Evolutionary conservation across 1,140 invertebrate species (phyloP).

Genomic region (Odontomachus brunneus): DNA sequence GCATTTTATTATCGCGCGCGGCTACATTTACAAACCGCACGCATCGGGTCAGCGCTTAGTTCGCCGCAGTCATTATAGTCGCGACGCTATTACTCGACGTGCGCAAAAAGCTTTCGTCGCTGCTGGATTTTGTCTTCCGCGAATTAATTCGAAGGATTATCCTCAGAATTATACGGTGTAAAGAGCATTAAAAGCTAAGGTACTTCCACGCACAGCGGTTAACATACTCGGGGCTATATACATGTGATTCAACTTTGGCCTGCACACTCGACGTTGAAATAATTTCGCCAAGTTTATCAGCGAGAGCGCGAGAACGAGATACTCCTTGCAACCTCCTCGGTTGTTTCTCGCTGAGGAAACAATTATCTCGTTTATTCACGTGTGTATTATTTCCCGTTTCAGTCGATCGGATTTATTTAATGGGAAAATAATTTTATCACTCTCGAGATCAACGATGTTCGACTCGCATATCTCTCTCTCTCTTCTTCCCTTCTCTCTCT

Average conservation of each 20-base stretch:
- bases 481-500: background rate
- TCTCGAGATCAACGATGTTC: background rate
- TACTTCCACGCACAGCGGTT: background rate
- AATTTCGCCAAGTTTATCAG: conserved; percentile 19
- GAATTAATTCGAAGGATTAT: conserved; percentile 62
- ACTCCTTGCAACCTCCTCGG: too few relatives aligned
- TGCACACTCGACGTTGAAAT: background rate
- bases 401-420: background rate
- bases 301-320: too few relatives aligned
- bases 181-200: conserved; percentile 27
- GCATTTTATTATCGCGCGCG: conserved; percentile 51
- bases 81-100: conserved; percentile 7
- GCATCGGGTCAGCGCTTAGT: conserved; percentile 22
- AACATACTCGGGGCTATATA: background rate
- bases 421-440: conserved; percentile 11
- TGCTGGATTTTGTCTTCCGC: conserved; percentile 4
- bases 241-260: background rate
- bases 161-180: conserved; percentile 18
- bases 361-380: background rate
- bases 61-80: conserved; percentile 54
- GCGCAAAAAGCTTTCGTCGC: conserved; percentile 57
- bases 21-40: conserved; percentile 44
- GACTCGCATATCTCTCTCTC: too few relatives aligned
- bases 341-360: background rate
- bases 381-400: background rate